Evolutionary conservation across 2,888 invertebrate species (phyloP), one percentile per base, ranked within the genome.

Genomic region (Pterobdella sp.): DNA sequence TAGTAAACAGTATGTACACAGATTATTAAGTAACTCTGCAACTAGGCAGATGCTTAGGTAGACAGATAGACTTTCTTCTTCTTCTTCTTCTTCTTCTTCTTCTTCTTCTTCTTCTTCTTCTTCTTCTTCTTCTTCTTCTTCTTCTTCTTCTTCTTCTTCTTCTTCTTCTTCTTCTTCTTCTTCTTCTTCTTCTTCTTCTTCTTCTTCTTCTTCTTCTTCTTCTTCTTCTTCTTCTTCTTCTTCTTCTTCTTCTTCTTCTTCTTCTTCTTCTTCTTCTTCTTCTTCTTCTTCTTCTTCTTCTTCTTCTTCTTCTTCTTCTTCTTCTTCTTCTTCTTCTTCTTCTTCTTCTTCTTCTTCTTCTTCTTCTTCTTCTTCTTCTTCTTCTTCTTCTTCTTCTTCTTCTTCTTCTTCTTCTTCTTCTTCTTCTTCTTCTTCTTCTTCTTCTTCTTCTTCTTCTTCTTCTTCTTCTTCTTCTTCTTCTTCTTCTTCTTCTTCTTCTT

Each of bases 331-430:
- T 42, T 42, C 42, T 42, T 42, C 42, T 42, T 42, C 42, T 42
- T 42, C 42, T 42, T 42, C 42, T 42, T 42, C 42, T 42, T 42
- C 42, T 42, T 42, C 42, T 42, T 42, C 42, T 42, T 42, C 32
- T 68, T 26, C 68, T 68, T 36, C 32, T 34, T 34, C 35, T 68
- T 68, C 35, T 26, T 68, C 32, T 63, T 63, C 31, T 63, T 31
- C 35, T n/a, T 68, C 32, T 68, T 26, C 68, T 68, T 36, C 32
- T 34, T 34, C 35, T 68, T 68, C 35, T 26, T 68, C 32, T 68
- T 68, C 35, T 68, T 63, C 31, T 63, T 63, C 31, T 63, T 63
- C 31, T 63, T 63, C 31, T 63, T 63, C 31, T 63, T 63, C 31
- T 63, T 31, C 64, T 63, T 31, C 31, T 63, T 29, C 26, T 63